These are phyloP conservation scores for Clavelina lepadiformis DNA, from an alignment of 23 tunicate genomes.

Conservation along the genomic window DNA sequence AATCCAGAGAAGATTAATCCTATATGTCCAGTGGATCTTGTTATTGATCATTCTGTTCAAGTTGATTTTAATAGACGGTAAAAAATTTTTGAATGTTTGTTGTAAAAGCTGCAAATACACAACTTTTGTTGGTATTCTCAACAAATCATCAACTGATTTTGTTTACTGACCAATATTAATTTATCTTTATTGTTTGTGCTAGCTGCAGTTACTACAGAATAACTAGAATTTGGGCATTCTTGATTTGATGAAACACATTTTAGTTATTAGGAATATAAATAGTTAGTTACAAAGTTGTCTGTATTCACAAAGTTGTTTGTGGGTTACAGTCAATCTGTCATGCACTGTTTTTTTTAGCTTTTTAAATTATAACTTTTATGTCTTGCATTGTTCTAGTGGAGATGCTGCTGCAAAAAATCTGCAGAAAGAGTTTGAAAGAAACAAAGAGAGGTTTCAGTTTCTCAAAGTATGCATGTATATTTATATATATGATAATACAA, in stretches of 20 bases:
- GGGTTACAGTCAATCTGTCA: too few species aligned
- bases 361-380: too few species aligned
- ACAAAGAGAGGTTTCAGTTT: slow-evolving; percentile 84
- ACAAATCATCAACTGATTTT: neutral
- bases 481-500: too few species aligned
- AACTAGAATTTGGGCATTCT: too few species aligned
- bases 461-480: slow-evolving; percentile 51
- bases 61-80: slow-evolving; percentile 89
- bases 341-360: too few species aligned
- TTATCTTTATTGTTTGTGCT: neutral
- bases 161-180: neutral
- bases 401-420: slow-evolving; percentile 90
- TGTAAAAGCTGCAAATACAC: neutral
- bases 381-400: slow-evolving; percentile 27
- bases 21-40: slow-evolving; percentile 96
- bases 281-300: too few species aligned
- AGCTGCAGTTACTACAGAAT: too few species aligned
- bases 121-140: neutral
- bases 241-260: too few species aligned
- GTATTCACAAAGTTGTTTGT: too few species aligned
- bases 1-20: slow-evolving; percentile 93
- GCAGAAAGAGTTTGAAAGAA: slow-evolving; percentile 83
- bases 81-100: too few species aligned
- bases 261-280: too few species aligned
- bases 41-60: slow-evolving; percentile 98